Percentiles rank a stretch among this genome's conserved stretches.
phyloP scores from a whole-genome alignment of 2,888 invertebrate species.

The Carpatolechia fugitivella region DNA sequence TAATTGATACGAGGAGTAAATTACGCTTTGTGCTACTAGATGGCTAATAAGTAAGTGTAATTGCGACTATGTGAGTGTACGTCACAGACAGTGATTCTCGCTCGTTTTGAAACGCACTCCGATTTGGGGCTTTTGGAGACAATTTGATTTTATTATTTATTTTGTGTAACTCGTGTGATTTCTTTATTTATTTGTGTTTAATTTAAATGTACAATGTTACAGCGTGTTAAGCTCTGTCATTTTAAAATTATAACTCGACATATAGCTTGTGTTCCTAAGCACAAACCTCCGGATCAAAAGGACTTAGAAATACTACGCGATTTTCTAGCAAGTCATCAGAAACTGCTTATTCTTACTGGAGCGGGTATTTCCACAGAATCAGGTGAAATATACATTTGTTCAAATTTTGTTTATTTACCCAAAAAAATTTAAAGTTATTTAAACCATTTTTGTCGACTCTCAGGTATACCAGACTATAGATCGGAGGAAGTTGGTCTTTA shows the following conservation, averaged over 20 bases:
- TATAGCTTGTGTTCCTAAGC: constrained; percentile 83
- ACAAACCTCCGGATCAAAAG: constrained; percentile 80
- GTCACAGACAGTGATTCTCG: too few relatives aligned
- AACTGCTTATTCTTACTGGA: constrained; percentile 89
- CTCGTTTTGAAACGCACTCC: too few relatives aligned
- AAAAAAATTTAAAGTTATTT: too few relatives aligned
- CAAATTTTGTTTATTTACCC: too few relatives aligned
- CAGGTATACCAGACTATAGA: constrained; percentile 96
- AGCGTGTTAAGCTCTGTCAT: constrained; percentile 21
- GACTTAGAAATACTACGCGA: constrained; percentile 80
- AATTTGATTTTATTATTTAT: too few relatives aligned
- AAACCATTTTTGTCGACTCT: constrained; percentile 22
- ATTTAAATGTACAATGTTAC: constrained; percentile 32
- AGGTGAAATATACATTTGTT: constrained; percentile 62
- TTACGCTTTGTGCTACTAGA: too few relatives aligned
- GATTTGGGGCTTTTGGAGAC: too few relatives aligned
- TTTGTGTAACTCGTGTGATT: too few relatives aligned
- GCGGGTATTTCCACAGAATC: constrained; percentile 99
- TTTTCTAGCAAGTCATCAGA: constrained; percentile 78
- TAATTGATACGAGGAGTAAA: too few relatives aligned
- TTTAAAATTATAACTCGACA: constrained; percentile 35
- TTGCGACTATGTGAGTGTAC: too few relatives aligned
- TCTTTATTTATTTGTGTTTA: background rate
- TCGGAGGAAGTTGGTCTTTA: constrained; percentile 95
- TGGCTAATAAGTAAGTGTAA: too few relatives aligned